These are phyloP conservation scores for Colletes latitarsis DNA, from an alignment of 1,140 invertebrate species.

Conservation along the genomic window DNA sequence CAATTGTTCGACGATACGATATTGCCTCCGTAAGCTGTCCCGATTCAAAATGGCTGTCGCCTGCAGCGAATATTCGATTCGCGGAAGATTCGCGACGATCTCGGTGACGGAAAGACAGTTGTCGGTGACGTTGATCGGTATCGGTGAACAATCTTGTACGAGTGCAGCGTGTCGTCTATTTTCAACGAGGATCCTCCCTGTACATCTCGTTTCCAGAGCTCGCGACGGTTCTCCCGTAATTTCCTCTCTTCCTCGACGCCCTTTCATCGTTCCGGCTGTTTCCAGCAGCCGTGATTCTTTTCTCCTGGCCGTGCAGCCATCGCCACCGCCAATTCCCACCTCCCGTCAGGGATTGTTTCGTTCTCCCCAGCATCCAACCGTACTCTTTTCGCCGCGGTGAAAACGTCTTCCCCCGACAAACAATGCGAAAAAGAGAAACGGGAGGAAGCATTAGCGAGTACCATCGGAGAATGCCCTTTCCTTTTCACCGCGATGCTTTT, in stretches of 20 bases:
- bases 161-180: no score
- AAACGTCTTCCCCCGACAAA: neutral
- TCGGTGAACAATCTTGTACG: no score
- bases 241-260: neutral
- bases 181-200: neutral
- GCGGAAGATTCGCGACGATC: no score
- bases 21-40: no score
- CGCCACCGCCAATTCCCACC: no score
- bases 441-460: neutral
- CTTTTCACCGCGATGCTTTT: neutral
- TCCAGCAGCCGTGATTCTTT: neutral
- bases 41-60: no score
- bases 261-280: slow-evolving; percentile 4
- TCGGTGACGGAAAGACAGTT: no score
- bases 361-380: neutral
- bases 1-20: no score
- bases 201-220: neutral
- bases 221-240: neutral
- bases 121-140: no score
- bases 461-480: neutral
- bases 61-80: no score
- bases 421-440: neutral
- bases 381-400: neutral
- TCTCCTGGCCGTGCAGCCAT: neutral
- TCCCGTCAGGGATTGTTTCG: neutral